A percentile compares a stretch with the other conserved stretches of the same genome.
Conservation (phyloP, 2,113 vertebrate genomes). For the Mola mola region DNA sequence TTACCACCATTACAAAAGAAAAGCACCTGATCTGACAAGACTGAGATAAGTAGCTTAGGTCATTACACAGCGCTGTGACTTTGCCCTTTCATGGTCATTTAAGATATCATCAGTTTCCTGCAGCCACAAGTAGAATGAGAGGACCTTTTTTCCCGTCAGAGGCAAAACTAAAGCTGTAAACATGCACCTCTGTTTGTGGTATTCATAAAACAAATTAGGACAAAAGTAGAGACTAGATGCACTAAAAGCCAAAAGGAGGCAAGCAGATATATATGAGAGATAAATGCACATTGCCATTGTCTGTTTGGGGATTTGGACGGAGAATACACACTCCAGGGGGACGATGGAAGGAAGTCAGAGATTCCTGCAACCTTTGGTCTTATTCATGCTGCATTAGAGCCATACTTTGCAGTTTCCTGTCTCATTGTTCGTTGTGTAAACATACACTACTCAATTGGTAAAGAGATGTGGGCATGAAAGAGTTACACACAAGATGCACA, state of each 20-base stretch:
- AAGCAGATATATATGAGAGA: not conserved
- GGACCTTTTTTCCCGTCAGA: conserved; percentile 5
- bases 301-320: not conserved
- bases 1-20: not conserved
- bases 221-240: not conserved
- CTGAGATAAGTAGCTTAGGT: not conserved
- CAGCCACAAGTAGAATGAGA: not conserved
- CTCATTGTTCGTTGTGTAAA: conserved; percentile 33
- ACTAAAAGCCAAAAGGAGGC: not conserved
- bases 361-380: conserved; percentile 45
- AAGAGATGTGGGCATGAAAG: not conserved
- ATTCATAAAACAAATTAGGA: conserved; percentile 7
- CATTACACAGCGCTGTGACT: not conserved
- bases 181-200: conserved; percentile 6
- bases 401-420: conserved; percentile 28
- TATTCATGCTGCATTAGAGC: conserved; percentile 10
- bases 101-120: conserved; percentile 3
- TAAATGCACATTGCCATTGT: not conserved
- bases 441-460: conserved; percentile 6
- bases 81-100: not conserved
- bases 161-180: not conserved
- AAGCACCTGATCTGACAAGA: not conserved
- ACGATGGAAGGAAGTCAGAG: conserved; percentile 20
- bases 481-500: not conserved
- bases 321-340: conserved; percentile 13